Evolutionary conservation across 2,797 vertebrate genomes (phyloP), one percentile per base, ranked within the genome.

Genomic region (Mormyrops attenuatus): DNA sequence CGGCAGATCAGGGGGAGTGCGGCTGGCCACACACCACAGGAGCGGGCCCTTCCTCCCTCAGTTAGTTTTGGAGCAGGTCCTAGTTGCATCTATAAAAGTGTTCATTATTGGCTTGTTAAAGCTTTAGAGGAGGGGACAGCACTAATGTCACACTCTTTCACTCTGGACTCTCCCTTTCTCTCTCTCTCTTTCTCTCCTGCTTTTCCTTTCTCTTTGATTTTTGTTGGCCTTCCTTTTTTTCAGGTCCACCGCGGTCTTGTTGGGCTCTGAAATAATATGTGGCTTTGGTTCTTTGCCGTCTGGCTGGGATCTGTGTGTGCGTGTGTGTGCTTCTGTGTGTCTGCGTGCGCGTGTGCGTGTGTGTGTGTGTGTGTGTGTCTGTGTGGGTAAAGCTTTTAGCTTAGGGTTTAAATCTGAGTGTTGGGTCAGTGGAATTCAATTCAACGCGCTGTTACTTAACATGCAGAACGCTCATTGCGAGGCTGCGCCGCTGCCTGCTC

Each of bases 1-100:
- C 95, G 91, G 92, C 91, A 91, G 93, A 93, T 94, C 91, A 93
- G 94, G 93, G 53, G 91, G 69, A 90, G 91, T 93, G 85, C 55
- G 90, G 89, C 50, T 89, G 90, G 90, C 90, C 86, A 53, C 73
- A 85, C 88, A 86, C 82, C 85, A 89, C 66, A 89, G 77, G 87
- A 86, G 88, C 91, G 91, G 93, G 94, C 93, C 95, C 94, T 82
- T 94, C 94, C 94, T 95, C 95, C 96, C 96, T 95, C 95, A 95
- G 96, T 97, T 96, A 95, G 95, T 96, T 97, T 97, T 96, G 96
- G 96, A 97, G 95, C 93, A 94, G 95, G 96, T 96, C 96, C 95
- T 96, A 95, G 95, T 95, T 94, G 93, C 94, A 94, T 95, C 93
- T 95, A 95, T 95, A 94, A 95, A 94, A 96, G 93, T 94, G 92